These are phyloP conservation scores for Axis porcinus DNA, from an alignment of 2,113 vertebrate genomes.

Conservation along the genomic window DNA sequence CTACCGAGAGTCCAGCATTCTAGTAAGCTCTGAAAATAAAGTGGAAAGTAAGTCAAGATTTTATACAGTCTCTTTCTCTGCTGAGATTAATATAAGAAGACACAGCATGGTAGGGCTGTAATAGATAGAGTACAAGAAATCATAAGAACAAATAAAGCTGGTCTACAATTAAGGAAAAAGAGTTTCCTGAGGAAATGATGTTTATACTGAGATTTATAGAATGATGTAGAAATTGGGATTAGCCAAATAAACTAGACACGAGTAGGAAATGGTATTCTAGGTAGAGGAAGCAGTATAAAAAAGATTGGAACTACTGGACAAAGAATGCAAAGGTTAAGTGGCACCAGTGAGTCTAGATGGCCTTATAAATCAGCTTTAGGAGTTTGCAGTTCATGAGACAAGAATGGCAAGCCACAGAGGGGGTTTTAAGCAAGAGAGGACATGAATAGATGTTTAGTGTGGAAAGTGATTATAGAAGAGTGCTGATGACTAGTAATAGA, in stretches of 20 bases:
- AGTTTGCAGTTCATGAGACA: not conserved
- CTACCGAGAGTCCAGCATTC: not conserved
- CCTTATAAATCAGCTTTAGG: not conserved
- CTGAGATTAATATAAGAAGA: not conserved
- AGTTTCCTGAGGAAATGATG: not conserved
- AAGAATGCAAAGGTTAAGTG: not conserved
- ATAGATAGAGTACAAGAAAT: not conserved
- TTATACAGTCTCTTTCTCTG: not conserved
- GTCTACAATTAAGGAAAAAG: not conserved
- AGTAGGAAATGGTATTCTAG: not conserved
- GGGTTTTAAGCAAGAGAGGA: not conserved
- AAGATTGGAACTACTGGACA: not conserved
- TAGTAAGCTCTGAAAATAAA: not conserved
- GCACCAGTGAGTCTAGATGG: not conserved
- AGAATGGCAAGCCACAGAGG: not conserved
- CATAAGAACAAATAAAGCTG: conserved; percentile 15
- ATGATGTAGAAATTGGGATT: not conserved
- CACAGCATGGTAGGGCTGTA: not conserved
- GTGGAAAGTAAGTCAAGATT: not conserved
- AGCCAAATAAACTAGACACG: not conserved
- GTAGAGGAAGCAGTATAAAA: not conserved
- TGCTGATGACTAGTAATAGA: not conserved
- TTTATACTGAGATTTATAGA: conserved; percentile 16
- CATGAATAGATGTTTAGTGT: not conserved
- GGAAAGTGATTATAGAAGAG: not conserved